Evolutionary conservation across 2,888 invertebrate species (phyloP).

Genomic region (Hyppa rectilinea): DNA sequence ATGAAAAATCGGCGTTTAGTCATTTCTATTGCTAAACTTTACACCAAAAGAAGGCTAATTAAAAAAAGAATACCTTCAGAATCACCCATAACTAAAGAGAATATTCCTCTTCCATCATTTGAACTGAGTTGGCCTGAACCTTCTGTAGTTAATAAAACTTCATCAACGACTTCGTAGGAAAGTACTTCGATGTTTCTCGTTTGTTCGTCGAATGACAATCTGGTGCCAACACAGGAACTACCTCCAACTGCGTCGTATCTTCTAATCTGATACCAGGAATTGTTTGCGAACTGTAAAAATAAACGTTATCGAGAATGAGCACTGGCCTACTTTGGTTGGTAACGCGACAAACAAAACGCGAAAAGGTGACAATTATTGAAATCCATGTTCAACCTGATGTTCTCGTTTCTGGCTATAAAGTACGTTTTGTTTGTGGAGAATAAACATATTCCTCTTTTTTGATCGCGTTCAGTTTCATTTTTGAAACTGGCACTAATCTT

Average conservation of each 20-base stretch:
- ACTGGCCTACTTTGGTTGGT: too few relatives aligned
- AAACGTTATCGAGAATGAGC: neutral
- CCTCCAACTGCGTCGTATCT: conserved; percentile 78
- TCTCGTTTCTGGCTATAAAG: too few relatives aligned
- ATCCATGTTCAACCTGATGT: too few relatives aligned
- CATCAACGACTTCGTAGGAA: conserved; percentile 82
- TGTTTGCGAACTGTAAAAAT: conserved; percentile 81
- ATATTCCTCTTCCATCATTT: conserved; percentile 75
- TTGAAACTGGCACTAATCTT: too few relatives aligned
- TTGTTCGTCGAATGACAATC: conserved; percentile 73
- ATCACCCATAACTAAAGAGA: conserved; percentile 73
- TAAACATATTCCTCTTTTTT: too few relatives aligned
- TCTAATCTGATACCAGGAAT: conserved; percentile 84
- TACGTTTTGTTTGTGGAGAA: too few relatives aligned
- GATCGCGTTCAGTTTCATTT: too few relatives aligned
- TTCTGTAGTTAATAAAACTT: conserved; percentile 73
- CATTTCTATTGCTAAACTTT: neutral
- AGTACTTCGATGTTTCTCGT: conserved; percentile 73
- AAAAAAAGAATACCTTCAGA: conserved; percentile 66
- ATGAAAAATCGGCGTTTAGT: neutral
- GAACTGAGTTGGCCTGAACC: conserved; percentile 76
- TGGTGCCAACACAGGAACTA: conserved; percentile 79
- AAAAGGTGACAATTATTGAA: too few relatives aligned
- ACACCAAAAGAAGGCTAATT: neutral
- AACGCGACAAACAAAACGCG: too few relatives aligned